Base-by-base conservation (phyloP, 2,113 vertebrate species). In the Anolis sagrei region DNA sequence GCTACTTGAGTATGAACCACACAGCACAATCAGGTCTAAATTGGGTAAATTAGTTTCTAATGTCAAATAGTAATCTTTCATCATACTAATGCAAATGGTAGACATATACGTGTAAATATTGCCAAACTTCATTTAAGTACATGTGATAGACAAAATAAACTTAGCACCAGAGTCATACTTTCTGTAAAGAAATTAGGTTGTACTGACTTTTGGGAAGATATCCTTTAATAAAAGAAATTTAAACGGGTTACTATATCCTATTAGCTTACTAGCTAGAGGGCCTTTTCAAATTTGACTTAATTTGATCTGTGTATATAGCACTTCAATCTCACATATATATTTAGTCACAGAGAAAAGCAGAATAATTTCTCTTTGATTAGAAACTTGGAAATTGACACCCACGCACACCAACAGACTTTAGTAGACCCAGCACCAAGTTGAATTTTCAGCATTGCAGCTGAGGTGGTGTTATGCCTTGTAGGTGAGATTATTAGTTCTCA, bases 221-320 rank as follows among this genome's bases (percentile, higher is more conserved):
- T 92, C 91, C 82, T 86, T 84, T 90, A 85, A 75, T 77, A 90
- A 78, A 93, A 90, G 19, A 36, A 92, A 44, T 91, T 89, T 92
- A 94, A 94, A 85, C 94, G 80, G 90, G 92, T 95, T 95, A 95
- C 51, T 85, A 84, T 84, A 95, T 89, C 84, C 92, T 91, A 93
- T 90, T 91, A 87, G 84, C 89, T 94, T 93, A 91, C 77, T 85
- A 89, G 90, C 87, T 90, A 83, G 90, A 90, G 85, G 86, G 89
- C 86, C 88, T 88, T 85, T 92, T 76, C 91, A 89, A 93, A 90
- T 93, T 21, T 92, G 92, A 92, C 93, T 89, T 94, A 93, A 95
- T 95, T 95, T 93, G 93, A 90, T 81, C 88, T 90, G 51, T 86
- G 18, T 83, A 92, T 92, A 87, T 70, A 93, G 76, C 0, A 1